Conservation (phyloP, 1,140 invertebrate genomes). For the Calycopis cecrops region DNA sequence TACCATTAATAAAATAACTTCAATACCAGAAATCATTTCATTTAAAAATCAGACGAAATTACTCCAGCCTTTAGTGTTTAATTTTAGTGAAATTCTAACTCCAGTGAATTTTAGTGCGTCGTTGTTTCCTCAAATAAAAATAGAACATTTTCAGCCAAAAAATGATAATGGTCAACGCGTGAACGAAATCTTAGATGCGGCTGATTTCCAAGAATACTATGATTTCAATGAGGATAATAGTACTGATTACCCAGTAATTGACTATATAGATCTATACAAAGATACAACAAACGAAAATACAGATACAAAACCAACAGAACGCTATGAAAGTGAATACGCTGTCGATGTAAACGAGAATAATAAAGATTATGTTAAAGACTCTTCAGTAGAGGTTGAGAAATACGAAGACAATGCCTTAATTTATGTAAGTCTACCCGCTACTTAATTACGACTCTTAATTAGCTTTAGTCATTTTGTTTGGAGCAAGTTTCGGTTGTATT, state of each 20-base stretch:
- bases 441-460: neutral
- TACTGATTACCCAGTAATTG: conserved; percentile 55
- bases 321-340: conserved; percentile 1
- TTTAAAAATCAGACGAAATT: neutral
- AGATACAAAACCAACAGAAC: conserved; percentile 31
- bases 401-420: neutral
- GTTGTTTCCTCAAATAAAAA: conserved; percentile 8
- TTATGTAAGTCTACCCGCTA: neutral
- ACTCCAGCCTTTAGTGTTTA: conserved; percentile 4
- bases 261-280: conserved; percentile 63
- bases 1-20: no score
- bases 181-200: conserved; percentile 36
- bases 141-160: conserved; percentile 2
- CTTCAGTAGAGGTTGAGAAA: conserved; percentile 1
- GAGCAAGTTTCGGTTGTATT: neutral
- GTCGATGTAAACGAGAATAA: conserved; percentile 16
- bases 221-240: conserved; percentile 41
- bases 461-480: neutral
- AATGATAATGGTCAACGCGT: conserved; percentile 20
- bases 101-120: neutral
- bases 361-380: conserved; percentile 11
- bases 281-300: conserved; percentile 56
- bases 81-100: neutral
- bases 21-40: no score
- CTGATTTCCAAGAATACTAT: conserved; percentile 34